Evolutionary conservation across 2,888 invertebrate species (phyloP), one percentile per base, ranked within the genome.

Genomic region (Sminthurinus aureus): DNA sequence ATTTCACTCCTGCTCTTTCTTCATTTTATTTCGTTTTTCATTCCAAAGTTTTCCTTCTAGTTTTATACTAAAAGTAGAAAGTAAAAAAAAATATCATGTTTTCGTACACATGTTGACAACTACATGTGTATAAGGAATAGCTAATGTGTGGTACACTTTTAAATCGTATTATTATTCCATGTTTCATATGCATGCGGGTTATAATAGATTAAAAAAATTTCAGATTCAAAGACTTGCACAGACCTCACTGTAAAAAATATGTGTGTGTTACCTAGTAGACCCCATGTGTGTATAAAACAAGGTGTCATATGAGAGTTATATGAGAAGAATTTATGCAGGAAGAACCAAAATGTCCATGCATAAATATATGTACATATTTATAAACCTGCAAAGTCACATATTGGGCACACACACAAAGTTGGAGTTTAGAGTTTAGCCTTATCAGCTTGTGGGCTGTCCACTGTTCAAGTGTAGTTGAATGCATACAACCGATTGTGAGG

Each of bases 171-270:
- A 38, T 38, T 38, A 38, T 38, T 38, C 38, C 58, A 58, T 58
- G 15, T 58, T 6, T 58, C 13, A 58, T 11, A 13, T 58, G 58
- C 9, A 15, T 18, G 58, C 58, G 58, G 18, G 58, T 77, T 77
- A 58, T n/a, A 22, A 58, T 3, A 58, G 77, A 52, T 58, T 58
- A 77, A 52, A 58, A 58, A 38, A 51, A 52, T 58, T 73, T 77
- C 22, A 4, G 58, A 58, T 77, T 58, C 77, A 52, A 20, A 50
- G 51, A 6, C 58, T 58, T 58, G 38, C 18, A 58, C 58, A 58
- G 18, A 58, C 58, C 18, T 58, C 38, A 38, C 77, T 52, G 15
- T 18, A 24, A 58, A 77, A 51, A 12, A 38, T 4, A 38, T 38
- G 24, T 15, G 58, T 58, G 18, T 18, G 58, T 9, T 58, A 11